Percentiles rank a stretch among this genome's conserved stretches.
Conservation (phyloP, 2,113 vertebrate species). For the Hypocryptadius cinnamomeus region DNA sequence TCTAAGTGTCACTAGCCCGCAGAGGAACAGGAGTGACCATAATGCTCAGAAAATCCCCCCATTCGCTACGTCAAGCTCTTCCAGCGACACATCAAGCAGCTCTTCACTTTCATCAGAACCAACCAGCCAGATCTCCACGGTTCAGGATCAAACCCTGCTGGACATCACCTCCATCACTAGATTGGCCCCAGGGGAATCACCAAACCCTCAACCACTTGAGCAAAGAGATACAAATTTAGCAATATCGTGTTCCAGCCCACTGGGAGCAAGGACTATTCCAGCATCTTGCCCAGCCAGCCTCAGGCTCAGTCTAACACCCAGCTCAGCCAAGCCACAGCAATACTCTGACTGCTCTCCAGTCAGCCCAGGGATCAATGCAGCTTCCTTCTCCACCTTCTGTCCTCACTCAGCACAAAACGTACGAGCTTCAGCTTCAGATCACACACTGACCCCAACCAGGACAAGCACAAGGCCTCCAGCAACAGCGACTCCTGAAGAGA, state of each 20-base stretch:
- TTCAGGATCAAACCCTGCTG: constrained; percentile 42
- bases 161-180: constrained; percentile 33
- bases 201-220: not conserved
- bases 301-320: constrained; percentile 24
- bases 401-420: constrained; percentile 39
- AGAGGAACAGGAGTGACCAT: constrained; percentile 36
- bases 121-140: constrained; percentile 38
- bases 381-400: constrained; percentile 19
- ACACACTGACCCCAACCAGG: constrained; percentile 2
- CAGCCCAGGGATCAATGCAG: constrained; percentile 42
- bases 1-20: constrained; percentile 50
- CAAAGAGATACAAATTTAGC: not conserved
- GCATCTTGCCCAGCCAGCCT: not conserved
- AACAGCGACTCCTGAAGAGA: constrained; percentile 10
- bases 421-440: constrained; percentile 28
- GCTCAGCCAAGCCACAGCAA: constrained; percentile 48
- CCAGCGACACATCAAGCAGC: constrained; percentile 39
- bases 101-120: constrained; percentile 50
- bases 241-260: not conserved
- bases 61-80: constrained; percentile 40
- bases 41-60: constrained; percentile 27
- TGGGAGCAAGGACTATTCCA: not conserved
- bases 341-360: constrained; percentile 19
- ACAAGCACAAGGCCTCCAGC: constrained; percentile 60
- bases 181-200: constrained; percentile 17